Conservation (phyloP, 2,113 vertebrate species). For the Otocyon megalotis region DNA sequence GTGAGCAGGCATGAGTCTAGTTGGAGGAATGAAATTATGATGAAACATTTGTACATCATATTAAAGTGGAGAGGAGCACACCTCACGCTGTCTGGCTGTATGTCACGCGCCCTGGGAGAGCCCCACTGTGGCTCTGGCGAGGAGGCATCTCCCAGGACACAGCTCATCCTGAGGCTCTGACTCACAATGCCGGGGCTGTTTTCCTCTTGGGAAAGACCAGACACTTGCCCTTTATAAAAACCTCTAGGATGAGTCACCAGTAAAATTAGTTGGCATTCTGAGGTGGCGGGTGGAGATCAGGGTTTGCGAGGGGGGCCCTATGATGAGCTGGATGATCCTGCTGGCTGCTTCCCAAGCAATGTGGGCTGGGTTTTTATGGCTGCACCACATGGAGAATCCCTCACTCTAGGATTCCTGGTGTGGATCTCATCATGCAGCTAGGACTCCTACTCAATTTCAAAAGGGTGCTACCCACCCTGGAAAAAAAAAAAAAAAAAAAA, state of each 20-base stretch:
- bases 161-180: not conserved
- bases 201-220: constrained; percentile 38
- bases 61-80: not conserved
- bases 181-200: constrained; percentile 40
- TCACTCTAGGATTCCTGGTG: not conserved
- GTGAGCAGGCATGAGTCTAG: not conserved
- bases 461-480: constrained; percentile 66
- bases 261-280: constrained; percentile 56
- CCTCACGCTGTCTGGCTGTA: not conserved
- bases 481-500: constrained; percentile 20
- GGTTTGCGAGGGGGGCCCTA: not conserved
- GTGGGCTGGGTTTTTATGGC: not conserved
- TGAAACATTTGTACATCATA: not conserved
- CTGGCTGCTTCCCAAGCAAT: not conserved
- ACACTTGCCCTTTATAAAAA: constrained; percentile 72
- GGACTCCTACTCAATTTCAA: constrained; percentile 60
- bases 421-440: not conserved
- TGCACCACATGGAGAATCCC: not conserved
- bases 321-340: not conserved
- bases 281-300: not conserved
- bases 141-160: not conserved
- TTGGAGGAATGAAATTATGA: constrained; percentile 10
- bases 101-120: rapidly evolving
- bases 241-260: constrained; percentile 72
- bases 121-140: not conserved